Base-by-base conservation (phyloP, 2,888 invertebrate species). In the Lasioglossum zephyrum region DNA sequence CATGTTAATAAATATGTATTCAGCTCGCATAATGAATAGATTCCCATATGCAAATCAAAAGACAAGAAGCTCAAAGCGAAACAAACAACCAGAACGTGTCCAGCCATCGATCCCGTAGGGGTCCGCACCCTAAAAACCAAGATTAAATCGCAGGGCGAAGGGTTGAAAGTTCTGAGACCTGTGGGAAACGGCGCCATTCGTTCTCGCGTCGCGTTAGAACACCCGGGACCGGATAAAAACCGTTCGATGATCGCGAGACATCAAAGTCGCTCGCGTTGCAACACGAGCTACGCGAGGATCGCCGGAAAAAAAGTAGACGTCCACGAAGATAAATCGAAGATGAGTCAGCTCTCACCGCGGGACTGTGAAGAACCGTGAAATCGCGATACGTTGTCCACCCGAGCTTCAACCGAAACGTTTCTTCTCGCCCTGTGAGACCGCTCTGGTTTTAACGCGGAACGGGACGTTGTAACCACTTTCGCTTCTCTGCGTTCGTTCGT, bases 281-380 rank as follows among this genome's bases (percentile, higher is more conserved):
- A 73, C 73, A 47, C 31, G 73, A 47, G 44, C 9, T 26, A 18
- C 66, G 36, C 36, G 18, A 31, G 26, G 44, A 47, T 72, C 72
- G 44, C 16, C 16, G 31, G 26, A 18, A 47, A 72, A 73, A n/a
- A 44, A 44, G 22, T 13, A 16, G 36, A 47, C 47, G 47, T 73
- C 47, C 31, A 26, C 11, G 16, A 13, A 47, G 41, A 73, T 73
- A 73, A 47, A 73, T 73, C 73, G 73, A 73, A 73, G 73, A 73
- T 73, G 73, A 73, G 73, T 73, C 73, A 73, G 47, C 73, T 44
- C 66, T 26, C 41, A 18, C 47, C 9, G 4, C 31, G 73, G 31
- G 73, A 26, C 31, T 47, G 47, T 41, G 73, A 73, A 31, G 73
- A 73, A 73, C 44, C 73, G 73, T 73, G 73, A 73, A 73, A 73